Evolutionary conservation across 37 sponge, comb jelly and placozoan species (phyloP).

Genomic region (Cladorhizidae sp.): DNA sequence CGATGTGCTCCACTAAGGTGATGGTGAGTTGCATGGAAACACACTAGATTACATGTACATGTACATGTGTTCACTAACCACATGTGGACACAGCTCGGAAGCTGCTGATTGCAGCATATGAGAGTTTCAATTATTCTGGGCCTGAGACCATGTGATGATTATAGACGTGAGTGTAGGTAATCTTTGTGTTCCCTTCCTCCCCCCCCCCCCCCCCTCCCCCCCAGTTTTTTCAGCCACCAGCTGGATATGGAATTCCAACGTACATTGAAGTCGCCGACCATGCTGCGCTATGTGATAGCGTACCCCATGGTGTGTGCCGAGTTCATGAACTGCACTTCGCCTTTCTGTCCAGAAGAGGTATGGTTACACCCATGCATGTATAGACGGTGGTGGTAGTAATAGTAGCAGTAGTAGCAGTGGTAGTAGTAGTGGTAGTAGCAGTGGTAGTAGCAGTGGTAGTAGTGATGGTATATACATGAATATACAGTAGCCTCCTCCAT

Average conservation of each 20-base stretch:
- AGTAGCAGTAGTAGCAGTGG: not conserved
- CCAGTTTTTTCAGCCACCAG: slow-evolving; percentile 60
- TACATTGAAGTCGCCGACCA: slow-evolving; percentile 35
- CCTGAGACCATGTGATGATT: too few species aligned
- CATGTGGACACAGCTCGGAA: too few species aligned
- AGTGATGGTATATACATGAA: not conserved
- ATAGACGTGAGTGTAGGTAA: too few species aligned
- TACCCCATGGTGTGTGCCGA: slow-evolving; percentile 79
- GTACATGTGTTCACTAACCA: too few species aligned
- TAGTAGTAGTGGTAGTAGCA: not conserved
- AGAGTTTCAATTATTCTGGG: too few species aligned
- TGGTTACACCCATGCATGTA: not conserved
- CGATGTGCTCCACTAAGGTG: too few species aligned
- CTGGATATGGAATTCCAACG: slow-evolving; percentile 68
- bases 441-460: not conserved
- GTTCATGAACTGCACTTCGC: slow-evolving; percentile 75
- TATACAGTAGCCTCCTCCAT: too few species aligned
- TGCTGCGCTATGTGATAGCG: slow-evolving; percentile 62
- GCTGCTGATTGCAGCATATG: too few species aligned
- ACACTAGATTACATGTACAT: too few species aligned
- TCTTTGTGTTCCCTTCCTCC: too few species aligned
- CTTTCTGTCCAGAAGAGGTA: slow-evolving; percentile 91
- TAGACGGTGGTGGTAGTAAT: not conserved
- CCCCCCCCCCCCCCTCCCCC: not conserved
- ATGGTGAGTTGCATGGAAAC: too few species aligned